Percentiles rank a stretch among this genome's conserved stretches.
Conservation (phyloP, 2,113 vertebrate species). For the Chloropsis hardwickii region DNA sequence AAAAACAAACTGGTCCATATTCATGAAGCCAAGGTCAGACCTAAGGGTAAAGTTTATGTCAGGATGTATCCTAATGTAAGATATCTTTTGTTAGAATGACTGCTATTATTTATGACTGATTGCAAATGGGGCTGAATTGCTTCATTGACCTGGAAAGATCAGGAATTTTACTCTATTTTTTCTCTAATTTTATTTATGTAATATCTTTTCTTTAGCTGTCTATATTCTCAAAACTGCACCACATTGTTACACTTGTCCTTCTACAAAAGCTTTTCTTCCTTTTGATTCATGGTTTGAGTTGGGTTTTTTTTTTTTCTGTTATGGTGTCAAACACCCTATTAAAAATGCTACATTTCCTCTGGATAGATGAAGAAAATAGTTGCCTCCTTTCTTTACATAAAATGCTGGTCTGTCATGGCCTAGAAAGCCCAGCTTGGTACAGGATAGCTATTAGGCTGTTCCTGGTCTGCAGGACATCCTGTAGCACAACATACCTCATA, state of each 20-base stretch:
- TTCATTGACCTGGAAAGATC: background rate
- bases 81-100: background rate
- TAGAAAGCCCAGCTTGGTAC: background rate
- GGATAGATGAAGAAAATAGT: background rate
- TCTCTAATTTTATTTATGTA: background rate
- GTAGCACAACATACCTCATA: background rate
- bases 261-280: background rate
- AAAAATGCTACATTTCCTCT: background rate
- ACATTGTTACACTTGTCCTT: background rate
- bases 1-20: background rate
- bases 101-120: background rate
- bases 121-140: background rate
- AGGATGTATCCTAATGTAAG: background rate
- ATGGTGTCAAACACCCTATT: background rate
- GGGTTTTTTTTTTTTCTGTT: background rate
- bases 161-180: background rate
- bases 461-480: background rate
- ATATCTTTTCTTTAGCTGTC: background rate
- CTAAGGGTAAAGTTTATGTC: background rate
- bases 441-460: background rate
- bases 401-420: background rate
- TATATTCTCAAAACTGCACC: background rate
- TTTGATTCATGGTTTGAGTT: background rate
- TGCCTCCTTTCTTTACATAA: background rate
- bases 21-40: background rate